Conservation (phyloP, 2,888 invertebrate species). For the Cremastobaeus sp. region DNA sequence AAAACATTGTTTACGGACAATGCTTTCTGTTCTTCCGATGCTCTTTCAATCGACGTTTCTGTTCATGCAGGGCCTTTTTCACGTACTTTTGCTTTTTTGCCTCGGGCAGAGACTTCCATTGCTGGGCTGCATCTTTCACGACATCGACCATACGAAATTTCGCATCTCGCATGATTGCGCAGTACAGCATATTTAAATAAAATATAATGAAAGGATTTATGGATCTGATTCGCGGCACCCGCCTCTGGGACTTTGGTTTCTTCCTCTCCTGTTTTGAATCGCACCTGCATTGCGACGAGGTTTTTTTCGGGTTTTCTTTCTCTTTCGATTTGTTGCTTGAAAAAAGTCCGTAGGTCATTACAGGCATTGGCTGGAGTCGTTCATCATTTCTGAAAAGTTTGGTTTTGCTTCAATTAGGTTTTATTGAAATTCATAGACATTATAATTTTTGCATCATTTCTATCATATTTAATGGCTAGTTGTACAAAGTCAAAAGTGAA, state of each 20-base stretch:
- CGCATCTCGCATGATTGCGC: too few relatives aligned
- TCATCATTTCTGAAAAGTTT: too few relatives aligned
- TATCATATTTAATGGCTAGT: too few relatives aligned
- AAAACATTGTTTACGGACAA: too few relatives aligned
- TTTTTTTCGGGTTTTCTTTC: background rate
- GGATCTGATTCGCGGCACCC: background rate
- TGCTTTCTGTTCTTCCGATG: background rate
- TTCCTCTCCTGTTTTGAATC: background rate
- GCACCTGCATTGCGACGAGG: background rate
- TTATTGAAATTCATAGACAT: too few relatives aligned
- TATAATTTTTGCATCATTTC: too few relatives aligned
- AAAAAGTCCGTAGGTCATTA: too few relatives aligned
- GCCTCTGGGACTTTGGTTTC: background rate
- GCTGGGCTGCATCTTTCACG: conserved; percentile 22
- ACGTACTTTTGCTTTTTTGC: background rate
- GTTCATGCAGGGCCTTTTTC: background rate
- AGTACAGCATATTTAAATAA: conserved; percentile 25
- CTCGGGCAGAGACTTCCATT: conserved; percentile 2
- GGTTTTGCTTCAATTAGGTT: too few relatives aligned
- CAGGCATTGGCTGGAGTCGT: too few relatives aligned
- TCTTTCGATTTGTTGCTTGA: too few relatives aligned
- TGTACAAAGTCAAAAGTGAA: too few relatives aligned
- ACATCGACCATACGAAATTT: conserved; percentile 15
- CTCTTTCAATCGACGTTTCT: background rate
- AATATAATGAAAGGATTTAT: conserved; percentile 24